Base-by-base conservation (phyloP, 2,888 invertebrate species). In the Amiota mariae region DNA sequence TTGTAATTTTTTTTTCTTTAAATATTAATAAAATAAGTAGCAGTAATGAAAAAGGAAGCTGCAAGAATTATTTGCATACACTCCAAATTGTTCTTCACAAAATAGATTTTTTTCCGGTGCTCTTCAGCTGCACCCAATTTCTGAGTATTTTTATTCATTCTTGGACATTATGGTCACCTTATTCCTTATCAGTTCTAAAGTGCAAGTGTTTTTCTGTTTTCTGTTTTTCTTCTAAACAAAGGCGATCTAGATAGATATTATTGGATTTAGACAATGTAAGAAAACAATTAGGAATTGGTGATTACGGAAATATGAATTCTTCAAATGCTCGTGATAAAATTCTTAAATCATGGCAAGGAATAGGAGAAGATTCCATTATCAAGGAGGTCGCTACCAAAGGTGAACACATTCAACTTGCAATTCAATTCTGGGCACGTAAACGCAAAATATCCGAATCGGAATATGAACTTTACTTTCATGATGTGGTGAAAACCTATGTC, bases 381-480 rank as follows among this genome's bases (percentile, higher is more conserved):
- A 89, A 89, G 73, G 87, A 88, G 73, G 88, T 90, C 36, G 89
- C 89, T 56, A 90, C 90, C n/a, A 90, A 90, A 74, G 90, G 90
- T 47, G 89, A 89, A 61, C 80, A 88, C 78, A 85, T 90, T 10
- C 84, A 88, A 2, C 79, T 88, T 11, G 89, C 90, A 75, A 80
- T 89, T 72, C 85, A 87, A 24, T 90, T 84, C 77, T 86, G 89
- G 82, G 85, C 89, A 11, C 77, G 77, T 8, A 87, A 85, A 70
- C 79, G 87, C 0, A 82, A 87, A 59, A 80, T 87, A 10, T 74
- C 85, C 0, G 49, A 77, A 1, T 20, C 77, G 1, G 88, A 87
- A 36, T 88, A 86, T 61, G 80, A 81, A 10, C 80, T 86, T 11
- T 88, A 87, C 70, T 90, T 90, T 68, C 81, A 88, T 49, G 87